These are phyloP conservation scores for Iguana delicatissima DNA, from an alignment of 2,797 vertebrate species.

Conservation along the genomic window DNA sequence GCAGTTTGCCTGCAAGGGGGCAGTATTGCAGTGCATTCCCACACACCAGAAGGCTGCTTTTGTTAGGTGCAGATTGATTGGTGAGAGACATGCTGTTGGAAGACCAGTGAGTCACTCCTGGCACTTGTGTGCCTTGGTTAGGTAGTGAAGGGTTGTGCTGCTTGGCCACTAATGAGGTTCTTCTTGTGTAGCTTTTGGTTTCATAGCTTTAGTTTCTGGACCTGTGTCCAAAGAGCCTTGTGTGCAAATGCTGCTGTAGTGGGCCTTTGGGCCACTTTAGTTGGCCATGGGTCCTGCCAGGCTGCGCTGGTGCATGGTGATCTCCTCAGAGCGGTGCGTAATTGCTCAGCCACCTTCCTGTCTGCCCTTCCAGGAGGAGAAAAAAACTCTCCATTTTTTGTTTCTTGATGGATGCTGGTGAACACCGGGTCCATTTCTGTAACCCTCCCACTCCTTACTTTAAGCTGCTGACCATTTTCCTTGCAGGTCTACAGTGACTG, in stretches of 20 bases:
- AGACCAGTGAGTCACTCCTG: conserved; percentile 9
- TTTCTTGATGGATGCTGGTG: conserved; percentile 34
- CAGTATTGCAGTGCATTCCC: background rate
- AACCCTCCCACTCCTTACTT: conserved; percentile 21
- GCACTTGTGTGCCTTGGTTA: conserved; percentile 26
- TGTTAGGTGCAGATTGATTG: conserved; percentile 12
- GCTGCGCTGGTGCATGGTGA: conserved; percentile 25
- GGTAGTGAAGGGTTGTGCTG: conserved; percentile 13
- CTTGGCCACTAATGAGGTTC: conserved; percentile 22
- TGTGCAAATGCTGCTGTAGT: conserved; percentile 9
- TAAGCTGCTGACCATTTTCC: conserved; percentile 50
- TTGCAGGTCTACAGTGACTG: conserved; percentile 85
- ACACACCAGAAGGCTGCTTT: conserved; percentile 10
- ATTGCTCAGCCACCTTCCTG: conserved; percentile 39
- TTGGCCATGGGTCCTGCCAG: conserved; percentile 14
- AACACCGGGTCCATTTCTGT: conserved; percentile 44
- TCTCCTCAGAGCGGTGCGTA: conserved; percentile 31
- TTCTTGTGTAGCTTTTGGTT: conserved; percentile 32
- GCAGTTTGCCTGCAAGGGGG: conserved; percentile 9
- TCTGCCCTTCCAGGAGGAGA: conserved; percentile 33
- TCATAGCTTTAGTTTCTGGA: conserved; percentile 35
- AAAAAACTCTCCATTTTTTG: background rate
- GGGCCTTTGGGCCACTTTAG: conserved; percentile 7
- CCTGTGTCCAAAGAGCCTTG: conserved; percentile 27
- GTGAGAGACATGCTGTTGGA: conserved; percentile 2